Evolutionary conservation across 1,140 invertebrate species (phyloP).

Genomic region (Drosophila lacteicornis): DNA sequence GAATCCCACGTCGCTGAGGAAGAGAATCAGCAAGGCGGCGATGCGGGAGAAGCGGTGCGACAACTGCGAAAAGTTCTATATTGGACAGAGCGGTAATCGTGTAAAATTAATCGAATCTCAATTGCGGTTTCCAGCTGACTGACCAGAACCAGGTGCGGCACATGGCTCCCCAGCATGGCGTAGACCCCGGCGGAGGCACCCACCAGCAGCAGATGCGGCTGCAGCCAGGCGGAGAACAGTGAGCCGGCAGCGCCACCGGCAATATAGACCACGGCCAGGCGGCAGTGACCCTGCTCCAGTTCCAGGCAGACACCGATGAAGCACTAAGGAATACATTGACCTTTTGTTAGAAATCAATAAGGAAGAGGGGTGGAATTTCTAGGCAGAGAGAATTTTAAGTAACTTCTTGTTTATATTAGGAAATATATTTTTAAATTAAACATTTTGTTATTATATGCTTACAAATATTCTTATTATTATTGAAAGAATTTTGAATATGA

Average conservation of each 20-base stretch:
- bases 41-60: slow-evolving; percentile 87
- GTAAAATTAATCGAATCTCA: slow-evolving; percentile 52
- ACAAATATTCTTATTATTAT: too few relatives aligned
- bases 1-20: slow-evolving; percentile 86
- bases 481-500: too few relatives aligned
- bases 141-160: slow-evolving; percentile 95
- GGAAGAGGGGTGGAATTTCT: too few relatives aligned
- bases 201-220: slow-evolving; percentile 91
- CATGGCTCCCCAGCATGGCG: slow-evolving; percentile 95
- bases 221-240: slow-evolving; percentile 91
- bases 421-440: too few relatives aligned
- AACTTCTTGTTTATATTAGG: too few relatives aligned
- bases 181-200: slow-evolving; percentile 98
- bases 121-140: slow-evolving; percentile 82
- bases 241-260: slow-evolving; percentile 90
- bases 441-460: too few relatives aligned
- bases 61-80: slow-evolving; percentile 88
- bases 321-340: slow-evolving; percentile 85
- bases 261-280: slow-evolving; percentile 90
- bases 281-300: slow-evolving; percentile 92
- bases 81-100: slow-evolving; percentile 54
- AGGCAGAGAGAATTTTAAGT: too few relatives aligned
- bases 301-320: slow-evolving; percentile 90
- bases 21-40: slow-evolving; percentile 87
- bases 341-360: neutral